These are phyloP conservation scores for Pseudobourletiella spinata DNA, from an alignment of 1,140 invertebrate species.

Conservation along the genomic window DNA sequence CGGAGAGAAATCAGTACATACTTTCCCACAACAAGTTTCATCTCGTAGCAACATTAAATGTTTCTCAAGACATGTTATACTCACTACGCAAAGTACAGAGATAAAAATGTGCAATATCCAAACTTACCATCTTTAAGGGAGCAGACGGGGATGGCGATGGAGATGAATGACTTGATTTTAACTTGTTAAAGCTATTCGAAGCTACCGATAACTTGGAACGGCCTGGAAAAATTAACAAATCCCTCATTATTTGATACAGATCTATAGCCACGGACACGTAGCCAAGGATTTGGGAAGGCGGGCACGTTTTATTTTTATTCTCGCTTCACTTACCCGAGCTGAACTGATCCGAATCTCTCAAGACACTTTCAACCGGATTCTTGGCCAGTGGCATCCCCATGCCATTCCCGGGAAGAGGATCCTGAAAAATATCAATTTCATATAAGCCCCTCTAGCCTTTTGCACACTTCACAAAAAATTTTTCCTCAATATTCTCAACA, in stretches of 20 bases:
- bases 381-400: slow-evolving; percentile 16
- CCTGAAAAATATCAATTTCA: slow-evolving; percentile 13
- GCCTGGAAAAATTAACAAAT: slow-evolving; percentile 13
- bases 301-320: not conserved
- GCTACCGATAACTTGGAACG: slow-evolving; percentile 35
- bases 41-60: too few species aligned
- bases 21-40: too few species aligned
- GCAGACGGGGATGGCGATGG: slow-evolving; percentile 35
- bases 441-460: too few species aligned
- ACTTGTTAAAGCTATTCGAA: slow-evolving; percentile 36
- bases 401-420: slow-evolving; percentile 32
- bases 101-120: too few species aligned
- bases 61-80: too few species aligned
- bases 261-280: too few species aligned
- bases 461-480: too few species aligned
- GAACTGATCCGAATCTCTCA: slow-evolving; percentile 34
- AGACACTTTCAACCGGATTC: slow-evolving; percentile 17
- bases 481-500: too few species aligned
- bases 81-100: too few species aligned
- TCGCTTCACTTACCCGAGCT: slow-evolving; percentile 29
- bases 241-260: too few species aligned
- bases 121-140: slow-evolving; percentile 35
- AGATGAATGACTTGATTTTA: slow-evolving; percentile 34
- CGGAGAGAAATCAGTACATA: too few species aligned
- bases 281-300: too few species aligned